Evolutionary conservation across 2,888 invertebrate species (phyloP).

Genomic region (Drosophila putrida): DNA sequence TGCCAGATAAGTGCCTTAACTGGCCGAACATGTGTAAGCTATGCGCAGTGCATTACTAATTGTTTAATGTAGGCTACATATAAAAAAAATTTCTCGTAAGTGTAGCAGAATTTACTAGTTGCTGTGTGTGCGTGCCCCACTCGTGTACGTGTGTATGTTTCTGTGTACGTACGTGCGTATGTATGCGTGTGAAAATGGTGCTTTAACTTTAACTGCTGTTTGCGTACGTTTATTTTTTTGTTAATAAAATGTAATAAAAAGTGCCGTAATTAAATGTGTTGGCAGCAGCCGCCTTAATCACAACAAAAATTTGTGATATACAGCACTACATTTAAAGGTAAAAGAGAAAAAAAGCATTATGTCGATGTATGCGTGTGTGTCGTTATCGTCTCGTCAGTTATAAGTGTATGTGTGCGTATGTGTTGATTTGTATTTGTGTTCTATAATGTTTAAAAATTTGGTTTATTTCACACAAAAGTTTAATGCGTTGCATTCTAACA

Average conservation of each 20-base stretch:
- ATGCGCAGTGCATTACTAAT: conserved; percentile 54
- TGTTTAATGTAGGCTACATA: conserved; percentile 48
- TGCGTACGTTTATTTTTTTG: conserved; percentile 56
- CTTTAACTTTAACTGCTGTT: conserved; percentile 76
- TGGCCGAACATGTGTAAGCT: conserved; percentile 32
- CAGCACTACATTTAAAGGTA: conserved; percentile 31
- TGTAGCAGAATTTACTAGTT: conserved; percentile 80
- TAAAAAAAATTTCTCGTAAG: conserved; percentile 69
- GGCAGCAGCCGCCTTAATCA: conserved; percentile 40
- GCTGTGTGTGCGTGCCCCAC: conserved; percentile 73
- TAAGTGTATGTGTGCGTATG: conserved; percentile 38
- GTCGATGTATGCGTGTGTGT: conserved; percentile 57
- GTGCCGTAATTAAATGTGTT: conserved; percentile 45
- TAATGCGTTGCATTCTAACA: conserved; percentile 54
- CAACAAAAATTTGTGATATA: conserved; percentile 40
- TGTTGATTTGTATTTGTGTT: conserved; percentile 67
- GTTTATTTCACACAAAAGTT: conserved; percentile 55
- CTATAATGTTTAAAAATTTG: conserved; percentile 75
- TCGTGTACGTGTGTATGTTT: conserved; percentile 48
- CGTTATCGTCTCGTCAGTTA: conserved; percentile 22
- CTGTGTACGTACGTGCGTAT: conserved; percentile 29
- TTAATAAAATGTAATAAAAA: conserved; percentile 55
- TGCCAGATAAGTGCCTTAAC: conserved; percentile 45
- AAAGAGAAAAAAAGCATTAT: conserved; percentile 55
- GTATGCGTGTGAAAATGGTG: conserved; percentile 33